A percentile compares a stretch with the other conserved stretches of the same genome.
Evolutionary conservation across 2,888 invertebrate species (phyloP).

Genomic region (Drosophila lutescens): DNA sequence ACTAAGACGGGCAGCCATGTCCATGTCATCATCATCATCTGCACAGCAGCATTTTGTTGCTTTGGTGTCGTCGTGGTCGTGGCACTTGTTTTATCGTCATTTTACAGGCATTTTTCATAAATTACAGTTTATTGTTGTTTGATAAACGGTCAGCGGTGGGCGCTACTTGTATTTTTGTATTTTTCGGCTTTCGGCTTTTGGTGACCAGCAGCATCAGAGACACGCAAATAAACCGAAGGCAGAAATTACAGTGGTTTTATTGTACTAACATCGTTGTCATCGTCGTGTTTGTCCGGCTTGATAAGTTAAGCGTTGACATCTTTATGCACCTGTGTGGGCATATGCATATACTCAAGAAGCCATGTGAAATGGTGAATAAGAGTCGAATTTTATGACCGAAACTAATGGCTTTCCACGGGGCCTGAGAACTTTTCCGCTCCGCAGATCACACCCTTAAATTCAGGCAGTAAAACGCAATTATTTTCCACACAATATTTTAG

Average conservation of each 20-base stretch:
- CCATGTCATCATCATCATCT: conserved; percentile 72
- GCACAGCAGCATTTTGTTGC: conserved; percentile 30
- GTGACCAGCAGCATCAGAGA: conserved; percentile 60
- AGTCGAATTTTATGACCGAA: conserved; percentile 45
- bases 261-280: conserved; percentile 61
- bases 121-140: conserved; percentile 82
- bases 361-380: conserved; percentile 59
- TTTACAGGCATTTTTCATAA: conserved; percentile 81
- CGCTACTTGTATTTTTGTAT: conserved; percentile 70
- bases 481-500: background rate
- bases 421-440: conserved; percentile 50
- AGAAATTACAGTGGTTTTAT: conserved; percentile 74
- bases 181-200: conserved; percentile 6
- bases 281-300: conserved; percentile 55
- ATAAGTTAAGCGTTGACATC: conserved; percentile 78
- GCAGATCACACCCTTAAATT: background rate
- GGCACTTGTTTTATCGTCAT: conserved; percentile 78
- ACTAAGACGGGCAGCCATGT: conserved; percentile 74
- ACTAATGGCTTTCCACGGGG: conserved; percentile 46
- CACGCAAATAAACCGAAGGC: conserved; percentile 72
- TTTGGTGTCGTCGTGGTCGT: conserved; percentile 45
- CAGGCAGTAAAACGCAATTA: background rate
- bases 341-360: conserved; percentile 24
- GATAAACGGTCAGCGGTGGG: conserved; percentile 79
- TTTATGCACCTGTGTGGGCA: conserved; percentile 77